phyloP scores from a whole-genome alignment of 2,113 vertebrate genomes.

The Cinclus mexicanus region DNA sequence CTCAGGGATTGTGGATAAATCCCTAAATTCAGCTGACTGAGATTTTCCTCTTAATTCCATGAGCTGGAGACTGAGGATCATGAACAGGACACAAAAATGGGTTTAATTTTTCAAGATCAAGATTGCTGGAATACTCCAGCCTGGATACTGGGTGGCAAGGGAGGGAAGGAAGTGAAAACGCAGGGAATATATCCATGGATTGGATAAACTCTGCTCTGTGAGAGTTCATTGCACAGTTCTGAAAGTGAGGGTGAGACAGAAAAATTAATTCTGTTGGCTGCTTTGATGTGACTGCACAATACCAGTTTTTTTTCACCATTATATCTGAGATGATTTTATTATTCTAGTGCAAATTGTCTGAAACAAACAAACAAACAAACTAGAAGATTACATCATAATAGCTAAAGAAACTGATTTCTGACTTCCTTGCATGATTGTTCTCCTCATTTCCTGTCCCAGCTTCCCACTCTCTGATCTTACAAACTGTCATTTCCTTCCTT shows the following conservation, averaged over 20 bases:
- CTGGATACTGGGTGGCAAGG: neutral
- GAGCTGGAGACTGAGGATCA: neutral
- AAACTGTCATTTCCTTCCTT: neutral
- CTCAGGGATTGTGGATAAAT: neutral
- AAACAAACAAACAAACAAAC: neutral
- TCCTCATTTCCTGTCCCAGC: neutral
- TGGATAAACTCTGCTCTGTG: neutral
- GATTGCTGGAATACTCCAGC: conserved; percentile 12
- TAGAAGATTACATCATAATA: neutral
- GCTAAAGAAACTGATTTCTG: neutral
- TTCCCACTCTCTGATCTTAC: neutral
- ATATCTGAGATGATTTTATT: neutral
- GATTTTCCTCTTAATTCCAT: neutral
- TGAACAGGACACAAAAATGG: neutral
- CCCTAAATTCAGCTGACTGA: neutral
- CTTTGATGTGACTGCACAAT: neutral
- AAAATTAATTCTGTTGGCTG: neutral
- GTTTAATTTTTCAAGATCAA: neutral
- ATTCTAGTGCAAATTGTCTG: neutral
- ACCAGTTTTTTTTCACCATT: neutral
- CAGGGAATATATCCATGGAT: neutral
- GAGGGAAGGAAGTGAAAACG: neutral
- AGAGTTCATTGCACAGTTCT: neutral
- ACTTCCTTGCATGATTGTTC: neutral
- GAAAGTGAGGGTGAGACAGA: neutral